Conservation (phyloP, 2,113 vertebrate genomes). For the Chaetops frenatus region DNA sequence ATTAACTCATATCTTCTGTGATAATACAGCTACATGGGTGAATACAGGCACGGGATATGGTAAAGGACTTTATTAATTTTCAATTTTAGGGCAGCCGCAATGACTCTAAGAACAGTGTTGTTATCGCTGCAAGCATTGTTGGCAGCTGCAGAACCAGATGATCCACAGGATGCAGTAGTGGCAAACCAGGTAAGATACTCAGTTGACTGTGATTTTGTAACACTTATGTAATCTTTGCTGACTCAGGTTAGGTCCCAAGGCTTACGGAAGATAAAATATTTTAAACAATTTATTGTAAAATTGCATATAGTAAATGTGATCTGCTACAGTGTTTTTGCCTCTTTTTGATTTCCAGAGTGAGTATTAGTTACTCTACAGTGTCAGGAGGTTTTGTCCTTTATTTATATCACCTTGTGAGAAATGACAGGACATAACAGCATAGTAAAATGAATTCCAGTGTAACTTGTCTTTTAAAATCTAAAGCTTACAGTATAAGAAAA, state of each 20-base stretch:
- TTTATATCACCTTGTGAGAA: neutral
- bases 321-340: neutral
- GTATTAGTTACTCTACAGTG: neutral
- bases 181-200: slow-evolving; percentile 87
- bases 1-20: neutral
- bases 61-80: neutral
- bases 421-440: neutral
- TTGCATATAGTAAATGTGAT: neutral
- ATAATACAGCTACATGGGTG: neutral
- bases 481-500: neutral
- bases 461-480: neutral
- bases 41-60: neutral
- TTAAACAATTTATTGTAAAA: neutral
- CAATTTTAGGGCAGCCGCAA: slow-evolving; percentile 89
- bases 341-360: neutral
- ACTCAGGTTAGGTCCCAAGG: neutral
- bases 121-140: slow-evolving; percentile 93
- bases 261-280: neutral
- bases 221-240: neutral
- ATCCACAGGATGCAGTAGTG: slow-evolving; percentile 97
- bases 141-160: slow-evolving; percentile 95
- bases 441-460: neutral
- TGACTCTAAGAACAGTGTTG: slow-evolving; percentile 96
- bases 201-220: neutral
- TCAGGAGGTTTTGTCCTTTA: neutral